phyloP scores from a whole-genome alignment of 2,113 vertebrate species.

The human region GRCh38 chr2:28611001-28611500 shows the following conservation, averaged over 20 bases:
- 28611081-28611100: too few species aligned
- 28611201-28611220: not conserved
- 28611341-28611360: not conserved
- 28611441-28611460: not conserved
- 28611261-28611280: not conserved
- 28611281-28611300: too few species aligned
- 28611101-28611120: too few species aligned
- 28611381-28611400: not conserved
- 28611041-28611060: not conserved
- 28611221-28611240: not conserved
- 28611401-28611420: not conserved
- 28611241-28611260: not conserved
- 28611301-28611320: not conserved
- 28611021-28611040: not conserved
- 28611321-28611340: not conserved
- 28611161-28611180: not conserved
- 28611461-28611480: not conserved
- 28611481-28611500: not conserved
- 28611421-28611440: not conserved
- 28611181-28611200: not conserved
- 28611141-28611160: not conserved
- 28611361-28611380: not conserved
- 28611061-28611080: not conserved
- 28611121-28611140: not conserved
- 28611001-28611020: rapidly evolving